phyloP scores from a whole-genome alignment of 2,888 invertebrate genomes.

The Pseudococcus viburni region DNA sequence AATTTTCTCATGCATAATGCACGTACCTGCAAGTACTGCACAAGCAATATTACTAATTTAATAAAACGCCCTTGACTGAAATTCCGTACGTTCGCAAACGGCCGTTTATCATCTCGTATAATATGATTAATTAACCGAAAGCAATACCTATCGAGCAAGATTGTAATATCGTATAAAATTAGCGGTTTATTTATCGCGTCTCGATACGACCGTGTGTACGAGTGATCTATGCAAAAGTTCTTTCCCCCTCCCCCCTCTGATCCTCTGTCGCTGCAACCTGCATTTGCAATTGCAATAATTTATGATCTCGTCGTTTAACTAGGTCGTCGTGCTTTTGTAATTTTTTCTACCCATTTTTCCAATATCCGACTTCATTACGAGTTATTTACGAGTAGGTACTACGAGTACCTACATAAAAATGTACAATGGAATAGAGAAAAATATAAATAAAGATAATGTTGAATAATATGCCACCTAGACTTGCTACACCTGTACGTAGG shows the following conservation, averaged over 20 bases:
- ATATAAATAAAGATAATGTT: too few relatives aligned
- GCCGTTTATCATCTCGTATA: background rate
- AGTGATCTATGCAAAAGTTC: too few relatives aligned
- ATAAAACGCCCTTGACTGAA: constrained; percentile 7
- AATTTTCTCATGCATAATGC: too few relatives aligned
- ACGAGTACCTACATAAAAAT: background rate
- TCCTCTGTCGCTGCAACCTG: too few relatives aligned
- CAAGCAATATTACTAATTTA: background rate
- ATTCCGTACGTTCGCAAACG: background rate
- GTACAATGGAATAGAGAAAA: too few relatives aligned
- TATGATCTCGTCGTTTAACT: background rate
- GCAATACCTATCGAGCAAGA: background rate
- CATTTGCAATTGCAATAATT: too few relatives aligned
- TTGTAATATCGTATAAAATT: too few relatives aligned
- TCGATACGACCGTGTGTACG: background rate
- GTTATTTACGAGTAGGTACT: background rate
- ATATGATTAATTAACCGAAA: constrained; percentile 9
- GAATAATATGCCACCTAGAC: too few relatives aligned
- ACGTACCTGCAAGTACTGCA: too few relatives aligned
- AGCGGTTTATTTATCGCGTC: too few relatives aligned
- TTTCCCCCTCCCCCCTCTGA: too few relatives aligned
- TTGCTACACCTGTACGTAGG: background rate
- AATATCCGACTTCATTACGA: too few relatives aligned
- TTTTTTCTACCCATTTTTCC: background rate
- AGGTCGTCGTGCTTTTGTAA: background rate